Evolutionary conservation across 2,888 invertebrate genomes (phyloP), one percentile per base, ranked within the genome.

Genomic region (Seladonia tumulorum): DNA sequence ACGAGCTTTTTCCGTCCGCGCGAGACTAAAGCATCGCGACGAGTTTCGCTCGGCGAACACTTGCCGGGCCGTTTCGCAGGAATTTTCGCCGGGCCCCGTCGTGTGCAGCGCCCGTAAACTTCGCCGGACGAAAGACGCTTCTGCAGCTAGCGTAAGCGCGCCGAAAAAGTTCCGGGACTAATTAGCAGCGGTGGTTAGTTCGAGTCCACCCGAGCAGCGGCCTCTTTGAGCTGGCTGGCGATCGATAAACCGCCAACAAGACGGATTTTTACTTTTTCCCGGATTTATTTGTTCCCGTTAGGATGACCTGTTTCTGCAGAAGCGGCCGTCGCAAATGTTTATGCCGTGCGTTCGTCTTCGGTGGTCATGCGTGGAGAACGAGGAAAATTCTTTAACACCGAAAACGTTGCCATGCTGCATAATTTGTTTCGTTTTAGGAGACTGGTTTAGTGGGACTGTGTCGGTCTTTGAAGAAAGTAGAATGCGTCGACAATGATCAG

Each of bases 81-180:
- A 81, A 86, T 87, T 87, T 79, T 79, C 81, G 47, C n/a, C n/a
- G 79, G 7, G 63, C 14, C 29, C 16, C 63, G 57, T 57, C 57
- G 57, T 57, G 57, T 76, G 80, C 60, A 80, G 71, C 82, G 25
- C 57, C 66, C 74, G 53, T 76, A 86, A 88, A 87, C 57, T 87
- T 90, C 66, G 70, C 42, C 53, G 57, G 53, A 12, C 35, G 49
- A 72, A 45, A 66, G 66, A 72, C 73, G 25, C 53, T 68, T 39
- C 47, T 72, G 60, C 73, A 86, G 79, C 86, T 86, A 77, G 72
- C 76, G 16, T 75, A 53, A 12, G 70, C 29, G 25, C 71, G 45
- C 53, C 89, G 83, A 83, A 85, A 90, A 89, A 83, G 76, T 87
- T 90, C 77, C 39, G 53, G 70, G n/a, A 22, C 57, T 57, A 57